Evolutionary conservation across 1,140 invertebrate species (phyloP).

Genomic region (Saccostrea glomerata): DNA sequence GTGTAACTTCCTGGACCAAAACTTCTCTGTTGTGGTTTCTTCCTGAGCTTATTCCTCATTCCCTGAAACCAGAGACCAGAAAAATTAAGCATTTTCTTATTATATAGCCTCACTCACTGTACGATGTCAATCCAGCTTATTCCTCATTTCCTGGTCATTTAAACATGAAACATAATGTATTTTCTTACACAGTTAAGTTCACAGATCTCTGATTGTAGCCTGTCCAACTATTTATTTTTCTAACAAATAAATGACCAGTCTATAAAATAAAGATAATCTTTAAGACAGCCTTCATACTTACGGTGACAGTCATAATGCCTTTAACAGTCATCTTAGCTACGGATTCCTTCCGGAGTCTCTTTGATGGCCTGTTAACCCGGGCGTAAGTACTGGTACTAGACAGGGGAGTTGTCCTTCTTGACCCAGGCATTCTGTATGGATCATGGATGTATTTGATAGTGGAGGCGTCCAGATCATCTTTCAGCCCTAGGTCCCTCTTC

Average conservation of each 20-base stretch:
- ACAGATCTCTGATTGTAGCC: no score
- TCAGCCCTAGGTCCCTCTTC: constrained; percentile 54
- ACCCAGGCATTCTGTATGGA: constrained; percentile 62
- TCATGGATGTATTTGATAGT: constrained; percentile 63
- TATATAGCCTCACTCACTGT: no score
- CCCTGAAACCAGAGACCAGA: constrained; percentile 57
- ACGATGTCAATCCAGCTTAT: no score
- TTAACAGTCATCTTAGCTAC: constrained; percentile 79
- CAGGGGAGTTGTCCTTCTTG: constrained; percentile 66
- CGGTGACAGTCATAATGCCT: constrained; percentile 76
- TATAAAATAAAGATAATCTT: no score
- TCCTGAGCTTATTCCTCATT: constrained; percentile 62
- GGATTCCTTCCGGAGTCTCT: constrained; percentile 76
- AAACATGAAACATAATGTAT: no score
- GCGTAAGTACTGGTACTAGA: constrained; percentile 69
- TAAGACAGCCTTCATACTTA: constrained; percentile 61
- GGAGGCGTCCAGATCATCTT: constrained; percentile 60
- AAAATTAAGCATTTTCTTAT: no score
- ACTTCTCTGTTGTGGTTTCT: constrained; percentile 67
- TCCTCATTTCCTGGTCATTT: no score
- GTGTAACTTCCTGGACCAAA: constrained; percentile 70
- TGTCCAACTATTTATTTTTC: no score
- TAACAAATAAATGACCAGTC: no score
- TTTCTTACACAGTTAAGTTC: no score
- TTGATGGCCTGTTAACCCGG: constrained; percentile 50